Percentiles rank a stretch among this genome's conserved stretches.
Evolutionary conservation across 2,888 invertebrate species (phyloP).

Genomic region (Lasioglossum leucozonium): DNA sequence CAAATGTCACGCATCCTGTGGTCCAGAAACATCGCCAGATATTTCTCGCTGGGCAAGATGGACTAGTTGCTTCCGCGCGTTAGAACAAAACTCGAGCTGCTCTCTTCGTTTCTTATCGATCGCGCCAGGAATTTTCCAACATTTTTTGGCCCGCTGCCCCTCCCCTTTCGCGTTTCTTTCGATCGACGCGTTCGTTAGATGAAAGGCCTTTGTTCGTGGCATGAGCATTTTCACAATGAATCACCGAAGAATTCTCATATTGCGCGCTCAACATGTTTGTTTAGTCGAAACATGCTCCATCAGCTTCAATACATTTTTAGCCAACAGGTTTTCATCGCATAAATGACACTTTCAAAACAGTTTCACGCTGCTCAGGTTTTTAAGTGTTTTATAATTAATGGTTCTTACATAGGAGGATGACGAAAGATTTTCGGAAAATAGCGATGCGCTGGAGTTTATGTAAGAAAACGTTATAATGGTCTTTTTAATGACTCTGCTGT

Average conservation of each 20-base stretch:
- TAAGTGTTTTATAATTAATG: neutral
- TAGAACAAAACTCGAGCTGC: neutral
- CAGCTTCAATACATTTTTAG: neutral
- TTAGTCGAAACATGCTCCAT: neutral
- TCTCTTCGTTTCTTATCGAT: neutral
- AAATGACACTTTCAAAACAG: neutral
- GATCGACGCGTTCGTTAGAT: neutral
- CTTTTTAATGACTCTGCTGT: neutral
- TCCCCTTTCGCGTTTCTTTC: neutral
- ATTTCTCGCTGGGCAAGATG: slow-evolving; percentile 12
- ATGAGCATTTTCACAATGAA: neutral
- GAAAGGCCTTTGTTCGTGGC: neutral
- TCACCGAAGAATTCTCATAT: neutral
- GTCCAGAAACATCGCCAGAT: slow-evolving; percentile 28
- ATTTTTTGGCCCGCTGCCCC: neutral
- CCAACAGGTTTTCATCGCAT: neutral
- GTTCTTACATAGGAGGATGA: neutral
- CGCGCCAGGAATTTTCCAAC: neutral
- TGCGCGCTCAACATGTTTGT: neutral
- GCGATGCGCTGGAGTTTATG: neutral
- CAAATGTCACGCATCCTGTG: slow-evolving; percentile 44
- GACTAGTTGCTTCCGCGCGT: slow-evolving; percentile 9
- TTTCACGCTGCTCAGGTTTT: neutral
- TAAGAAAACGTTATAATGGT: neutral
- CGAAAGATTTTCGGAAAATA: neutral